Base-by-base conservation (phyloP, 2,797 vertebrate genomes). In the Odontamblyopus rebecca region DNA sequence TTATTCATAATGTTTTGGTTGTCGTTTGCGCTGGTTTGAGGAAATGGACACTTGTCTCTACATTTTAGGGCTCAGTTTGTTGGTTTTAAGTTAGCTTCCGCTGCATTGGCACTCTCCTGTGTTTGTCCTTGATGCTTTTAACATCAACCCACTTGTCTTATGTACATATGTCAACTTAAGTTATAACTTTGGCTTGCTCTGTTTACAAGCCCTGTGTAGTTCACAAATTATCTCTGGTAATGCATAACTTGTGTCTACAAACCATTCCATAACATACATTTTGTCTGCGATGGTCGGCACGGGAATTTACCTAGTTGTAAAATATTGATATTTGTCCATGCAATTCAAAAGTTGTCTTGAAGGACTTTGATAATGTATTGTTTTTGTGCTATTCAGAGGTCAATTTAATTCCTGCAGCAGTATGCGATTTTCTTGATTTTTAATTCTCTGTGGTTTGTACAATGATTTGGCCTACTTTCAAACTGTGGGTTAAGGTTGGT, bases 291-390 rank as follows among this genome's bases (percentile, higher is more conserved):
- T 48, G 44, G 44, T 48, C 44, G 4, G 16, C 44, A 48, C 13
- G 4, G 44, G 86, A 78, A 80, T 75, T 70, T 67, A 78, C 71
- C 62, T 64, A 60, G n/a, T 68, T 27, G 69, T 30, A 75, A 83
- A 75, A 76, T 71, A 59, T 1, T 1, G 63, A 76, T 76, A 76
- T 78, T 80, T 76, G 66, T 74, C 64, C 11, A 32, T 76, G 68
- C 38, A 73, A 79, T 72, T 71, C 73, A 77, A 83, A 72, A 76
- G 69, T 83, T 38, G 32, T 86, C 76, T 74, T 85, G 75, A 87
- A 71, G 80, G 87, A 67, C 72, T 78, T 87, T 87, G 79, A 75
- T 44, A 85, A 85, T 79, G 71, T 81, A 82, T 87, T 84, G 87
- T 54, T 79, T 86, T 78, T 72, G 74, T 76, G 78, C 69, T 69